Evolutionary conservation across 1,140 invertebrate genomes (phyloP), one percentile per base, ranked within the genome.

Genomic region (Drosophila saltans): DNA sequence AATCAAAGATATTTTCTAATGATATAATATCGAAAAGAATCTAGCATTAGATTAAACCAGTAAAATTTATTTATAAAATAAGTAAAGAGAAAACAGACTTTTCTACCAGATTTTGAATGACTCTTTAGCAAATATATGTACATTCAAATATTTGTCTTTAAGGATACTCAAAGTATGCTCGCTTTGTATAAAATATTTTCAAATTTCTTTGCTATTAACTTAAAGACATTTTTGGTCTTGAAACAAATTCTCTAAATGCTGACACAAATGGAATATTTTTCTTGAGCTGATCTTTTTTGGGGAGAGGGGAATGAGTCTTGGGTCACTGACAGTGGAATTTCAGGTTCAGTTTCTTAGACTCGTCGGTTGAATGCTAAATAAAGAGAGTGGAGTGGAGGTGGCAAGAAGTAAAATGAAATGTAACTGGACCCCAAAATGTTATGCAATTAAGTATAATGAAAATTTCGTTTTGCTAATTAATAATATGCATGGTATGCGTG

Each of bases 371-470:
- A 36, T 36, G 33, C 16, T 36, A 5, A 6, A 36, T 6, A 2
- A 30, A 30, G 33, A 36, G 33, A 30, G 4, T 30, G 33, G 3
- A 6, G 33, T 10, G 24, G 21, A n/a, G 10, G 2, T 36, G 33
- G 2, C 28, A 36, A 1, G 33, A 6, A 7, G 33, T 36, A 36
- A n/a, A 48, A 21, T 24, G 45, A 48, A 52, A 6, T 24, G 45
- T 10, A 52, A 52, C 45, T 10, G 45, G 21, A 45, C 55, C 52
- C 64, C 33, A 57, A 66, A 66, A 66, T 66, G 64, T 66, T 66
- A 66, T 56, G 64, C 64, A 66, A 66, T 66, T 66, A 66, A 66
- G 52, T 40, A 30, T 66, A 66, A 66, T 57, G 64, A 66, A 41
- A 39, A 55, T 52, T 66, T 66, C 64, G 64, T 57, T 66, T 33